A percentile compares a stretch with the other conserved stretches of the same genome.
Conservation (phyloP, 2,888 invertebrate species). For the Tholera decimalis region DNA sequence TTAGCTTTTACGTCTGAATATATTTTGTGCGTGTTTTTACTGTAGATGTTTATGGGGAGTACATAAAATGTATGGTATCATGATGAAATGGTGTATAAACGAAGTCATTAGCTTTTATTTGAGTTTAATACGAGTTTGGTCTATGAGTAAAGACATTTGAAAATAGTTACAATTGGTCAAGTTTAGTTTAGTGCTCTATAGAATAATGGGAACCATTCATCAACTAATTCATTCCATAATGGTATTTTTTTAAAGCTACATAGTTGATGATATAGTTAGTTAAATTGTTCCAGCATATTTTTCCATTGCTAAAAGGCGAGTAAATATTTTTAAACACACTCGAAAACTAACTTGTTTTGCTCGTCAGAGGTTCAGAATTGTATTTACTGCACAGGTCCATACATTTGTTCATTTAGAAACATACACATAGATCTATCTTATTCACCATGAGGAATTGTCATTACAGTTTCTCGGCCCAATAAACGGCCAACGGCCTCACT, state of each 20-base stretch:
- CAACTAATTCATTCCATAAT: neutral
- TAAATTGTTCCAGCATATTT: neutral
- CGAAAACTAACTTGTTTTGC: too few relatives aligned
- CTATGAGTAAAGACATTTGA: slow-evolving; percentile 2
- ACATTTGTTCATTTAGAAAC: too few relatives aligned
- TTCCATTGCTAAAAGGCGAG: neutral
- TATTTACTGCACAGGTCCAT: too few relatives aligned
- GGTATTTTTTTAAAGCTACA: neutral
- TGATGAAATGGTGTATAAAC: slow-evolving; percentile 40
- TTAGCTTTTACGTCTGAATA: slow-evolving; percentile 74
- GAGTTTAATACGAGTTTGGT: slow-evolving; percentile 6
- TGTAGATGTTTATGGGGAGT: slow-evolving; percentile 34
- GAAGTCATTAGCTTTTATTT: slow-evolving; percentile 44
- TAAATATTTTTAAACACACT: too few relatives aligned
- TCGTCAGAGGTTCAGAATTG: too few relatives aligned
- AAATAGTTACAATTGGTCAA: slow-evolving; percentile 1
- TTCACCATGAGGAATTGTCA: too few relatives aligned
- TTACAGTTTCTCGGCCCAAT: too few relatives aligned
- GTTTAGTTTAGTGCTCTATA: neutral
- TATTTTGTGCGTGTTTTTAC: slow-evolving; percentile 70
- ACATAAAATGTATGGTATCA: slow-evolving; percentile 36
- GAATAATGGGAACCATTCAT: neutral
- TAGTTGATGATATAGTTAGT: neutral
- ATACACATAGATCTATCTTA: too few relatives aligned
- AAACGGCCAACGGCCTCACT: too few relatives aligned